Conservation (phyloP, 1,140 invertebrate genomes). For the Diprion similis region DNA sequence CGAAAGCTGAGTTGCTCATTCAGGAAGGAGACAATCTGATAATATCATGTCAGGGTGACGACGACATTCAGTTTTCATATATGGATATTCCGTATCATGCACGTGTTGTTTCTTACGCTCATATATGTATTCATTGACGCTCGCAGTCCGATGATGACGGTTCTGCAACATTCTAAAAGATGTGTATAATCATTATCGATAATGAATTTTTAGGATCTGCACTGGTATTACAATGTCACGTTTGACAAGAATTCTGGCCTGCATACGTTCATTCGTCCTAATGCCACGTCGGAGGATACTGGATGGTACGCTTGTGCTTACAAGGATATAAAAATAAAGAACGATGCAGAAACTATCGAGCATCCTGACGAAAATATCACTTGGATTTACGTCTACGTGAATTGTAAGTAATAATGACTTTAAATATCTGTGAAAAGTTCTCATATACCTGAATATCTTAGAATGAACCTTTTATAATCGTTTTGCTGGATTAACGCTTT, state of each 20-base stretch:
- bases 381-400: conserved; percentile 71
- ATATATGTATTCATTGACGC: conserved; percentile 13
- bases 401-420: conserved; percentile 60
- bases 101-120: conserved; percentile 19
- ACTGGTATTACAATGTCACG: background rate
- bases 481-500: too few species aligned
- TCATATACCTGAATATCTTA: too few species aligned
- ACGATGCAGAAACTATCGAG: conserved; percentile 38
- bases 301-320: conserved; percentile 69
- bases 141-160: background rate
- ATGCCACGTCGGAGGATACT: conserved; percentile 55
- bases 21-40: conserved; percentile 39
- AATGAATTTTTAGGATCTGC: background rate
- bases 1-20: conserved; percentile 34
- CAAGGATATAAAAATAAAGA: conserved; percentile 43
- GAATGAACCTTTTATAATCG: too few species aligned
- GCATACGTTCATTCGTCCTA: conserved; percentile 31
- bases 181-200: background rate
- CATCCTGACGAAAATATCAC: conserved; percentile 40
- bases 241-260: background rate
- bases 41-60: conserved; percentile 32
- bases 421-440: background rate
- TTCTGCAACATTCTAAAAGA: background rate
- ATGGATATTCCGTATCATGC: conserved; percentile 13
- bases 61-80: conserved; percentile 36